These are phyloP conservation scores for Spodoptera frugiperda DNA, from an alignment of 1,140 invertebrate species.

Conservation along the genomic window DNA sequence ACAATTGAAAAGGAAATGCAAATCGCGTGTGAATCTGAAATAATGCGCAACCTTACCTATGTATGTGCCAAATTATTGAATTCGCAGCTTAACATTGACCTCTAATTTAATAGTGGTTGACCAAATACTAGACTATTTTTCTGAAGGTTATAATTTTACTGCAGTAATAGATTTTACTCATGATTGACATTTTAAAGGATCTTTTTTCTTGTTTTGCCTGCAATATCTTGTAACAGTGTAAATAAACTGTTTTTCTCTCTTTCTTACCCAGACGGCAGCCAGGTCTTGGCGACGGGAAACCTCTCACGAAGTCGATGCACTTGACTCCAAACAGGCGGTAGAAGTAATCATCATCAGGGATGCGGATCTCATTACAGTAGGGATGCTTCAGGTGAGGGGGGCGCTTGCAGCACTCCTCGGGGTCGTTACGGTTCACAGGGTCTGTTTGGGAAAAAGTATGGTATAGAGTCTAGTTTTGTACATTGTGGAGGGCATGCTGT, in stretches of 20 bases:
- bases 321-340: slow-evolving; percentile 93
- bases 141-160: too few relatives aligned
- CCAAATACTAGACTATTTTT: background rate
- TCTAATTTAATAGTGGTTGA: background rate
- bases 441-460: slow-evolving; percentile 86
- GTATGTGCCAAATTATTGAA: background rate
- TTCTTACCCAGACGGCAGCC: slow-evolving; percentile 92
- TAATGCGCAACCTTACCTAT: background rate
- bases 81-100: background rate
- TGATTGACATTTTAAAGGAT: too few relatives aligned
- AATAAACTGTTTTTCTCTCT: too few relatives aligned
- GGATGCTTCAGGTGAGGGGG: slow-evolving; percentile 93
- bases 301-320: slow-evolving; percentile 95
- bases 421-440: slow-evolving; percentile 93
- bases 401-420: slow-evolving; percentile 94
- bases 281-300: slow-evolving; percentile 93
- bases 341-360: slow-evolving; percentile 97
- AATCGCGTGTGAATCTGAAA: slow-evolving; percentile 14
- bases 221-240: too few relatives aligned
- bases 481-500: too few relatives aligned
- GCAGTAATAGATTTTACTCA: too few relatives aligned
- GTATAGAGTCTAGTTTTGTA: too few relatives aligned
- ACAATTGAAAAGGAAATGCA: slow-evolving; percentile 3
- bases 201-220: too few relatives aligned
- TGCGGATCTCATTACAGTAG: slow-evolving; percentile 95